A percentile compares a stretch with the other conserved stretches of the same genome.
Conservation (phyloP, 2,797 vertebrate species). For the Acipenser oxyrinchus region DNA sequence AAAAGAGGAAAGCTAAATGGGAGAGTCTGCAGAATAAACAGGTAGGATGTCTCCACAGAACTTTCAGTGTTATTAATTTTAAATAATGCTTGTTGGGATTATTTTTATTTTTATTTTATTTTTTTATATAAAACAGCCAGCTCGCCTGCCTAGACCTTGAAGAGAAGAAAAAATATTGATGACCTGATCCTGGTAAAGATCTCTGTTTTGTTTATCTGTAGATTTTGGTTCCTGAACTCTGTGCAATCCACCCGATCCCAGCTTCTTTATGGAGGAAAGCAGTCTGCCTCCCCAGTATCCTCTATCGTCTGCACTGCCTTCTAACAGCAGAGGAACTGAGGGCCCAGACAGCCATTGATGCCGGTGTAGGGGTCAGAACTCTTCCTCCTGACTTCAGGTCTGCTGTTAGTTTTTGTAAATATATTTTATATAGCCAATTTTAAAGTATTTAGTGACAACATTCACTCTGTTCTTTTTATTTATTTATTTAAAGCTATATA, state of each 20-base stretch:
- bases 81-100: conserved; percentile 8
- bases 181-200: not conserved
- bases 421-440: not conserved
- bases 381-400: conserved; percentile 93
- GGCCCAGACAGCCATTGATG: conserved; percentile 87
- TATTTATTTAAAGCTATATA: not conserved
- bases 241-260: conserved; percentile 96
- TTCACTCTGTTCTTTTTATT: not conserved
- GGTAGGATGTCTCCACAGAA: conserved; percentile 51
- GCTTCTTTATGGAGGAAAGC: conserved; percentile 98
- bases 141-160: too few relatives aligned
- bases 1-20: conserved; percentile 98
- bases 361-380: conserved; percentile 82
- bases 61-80: not conserved
- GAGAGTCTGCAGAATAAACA: conserved; percentile 98
- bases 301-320: conserved; percentile 96
- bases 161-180: too few relatives aligned
- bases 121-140: not conserved
- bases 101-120: not conserved
- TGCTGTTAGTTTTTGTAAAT: not conserved
- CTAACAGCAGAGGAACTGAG: conserved; percentile 91
- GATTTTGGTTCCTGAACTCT: conserved; percentile 97
- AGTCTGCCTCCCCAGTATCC: conserved; percentile 95
- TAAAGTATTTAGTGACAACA: not conserved
- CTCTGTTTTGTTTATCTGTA: conserved; percentile 31